phyloP scores from a whole-genome alignment of 2,797 vertebrate species.

The Phataginus tricuspis region DNA sequence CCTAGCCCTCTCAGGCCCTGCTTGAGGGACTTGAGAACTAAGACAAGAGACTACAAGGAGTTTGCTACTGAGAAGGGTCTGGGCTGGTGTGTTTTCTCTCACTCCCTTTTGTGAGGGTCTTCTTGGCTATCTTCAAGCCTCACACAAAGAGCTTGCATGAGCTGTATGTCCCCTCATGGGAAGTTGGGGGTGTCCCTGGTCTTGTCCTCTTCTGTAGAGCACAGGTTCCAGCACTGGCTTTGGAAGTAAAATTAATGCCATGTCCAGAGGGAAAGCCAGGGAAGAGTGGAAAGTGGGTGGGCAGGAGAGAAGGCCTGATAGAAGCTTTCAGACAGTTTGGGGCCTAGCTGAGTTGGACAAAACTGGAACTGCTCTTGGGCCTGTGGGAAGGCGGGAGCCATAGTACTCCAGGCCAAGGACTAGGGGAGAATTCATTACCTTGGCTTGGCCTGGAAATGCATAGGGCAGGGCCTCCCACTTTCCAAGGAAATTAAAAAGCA shows the following conservation, averaged over 20 bases:
- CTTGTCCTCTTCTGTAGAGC: conserved; percentile 40
- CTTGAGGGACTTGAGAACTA: conserved; percentile 56
- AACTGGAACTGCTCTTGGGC: conserved; percentile 43
- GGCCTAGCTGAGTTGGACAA: conserved; percentile 51
- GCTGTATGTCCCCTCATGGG: background rate
- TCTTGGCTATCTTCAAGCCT: conserved; percentile 59
- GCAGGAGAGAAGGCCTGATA: conserved; percentile 50
- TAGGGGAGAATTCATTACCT: conserved; percentile 60
- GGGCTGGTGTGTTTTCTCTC: conserved; percentile 56
- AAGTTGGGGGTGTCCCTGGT: conserved; percentile 42
- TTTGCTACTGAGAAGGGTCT: conserved; percentile 52
- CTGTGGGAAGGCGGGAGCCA: conserved; percentile 58
- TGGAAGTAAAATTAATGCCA: conserved; percentile 13
- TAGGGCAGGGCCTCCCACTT: conserved; percentile 76
- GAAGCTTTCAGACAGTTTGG: conserved; percentile 49
- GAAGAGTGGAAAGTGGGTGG: conserved; percentile 51
- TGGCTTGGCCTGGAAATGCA: conserved; percentile 67
- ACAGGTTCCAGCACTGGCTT: conserved; percentile 68
- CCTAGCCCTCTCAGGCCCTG: conserved; percentile 45
- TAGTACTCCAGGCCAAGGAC: conserved; percentile 64
- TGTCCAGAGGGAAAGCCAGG: conserved; percentile 51
- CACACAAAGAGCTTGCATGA: conserved; percentile 48
- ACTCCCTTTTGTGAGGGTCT: conserved; percentile 34
- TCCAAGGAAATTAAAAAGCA: conserved; percentile 82
- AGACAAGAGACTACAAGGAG: conserved; percentile 68